Conservation (phyloP, 2,888 invertebrate genomes). For the Scaptomyza flava region DNA sequence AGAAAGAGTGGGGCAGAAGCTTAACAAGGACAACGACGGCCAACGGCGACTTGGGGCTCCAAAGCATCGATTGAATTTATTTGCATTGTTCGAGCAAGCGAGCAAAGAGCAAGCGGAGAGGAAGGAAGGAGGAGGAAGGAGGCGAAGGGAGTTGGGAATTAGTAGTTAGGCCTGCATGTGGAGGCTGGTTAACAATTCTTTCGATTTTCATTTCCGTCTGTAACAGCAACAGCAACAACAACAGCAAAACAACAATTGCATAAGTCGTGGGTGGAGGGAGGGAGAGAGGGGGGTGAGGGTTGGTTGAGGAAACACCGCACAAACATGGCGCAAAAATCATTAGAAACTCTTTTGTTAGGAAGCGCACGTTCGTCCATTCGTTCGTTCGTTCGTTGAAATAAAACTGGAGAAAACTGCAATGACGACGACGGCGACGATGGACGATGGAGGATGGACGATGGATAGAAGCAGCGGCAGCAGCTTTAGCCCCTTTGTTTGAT, state of each 20-base stretch:
- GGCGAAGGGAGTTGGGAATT: not conserved
- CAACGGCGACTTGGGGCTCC: slow-evolving; percentile 64
- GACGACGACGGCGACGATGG: slow-evolving; percentile 19
- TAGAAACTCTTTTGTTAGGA: slow-evolving; percentile 80
- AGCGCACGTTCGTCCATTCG: slow-evolving; percentile 57
- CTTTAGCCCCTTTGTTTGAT: slow-evolving; percentile 1
- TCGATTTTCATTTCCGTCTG: slow-evolving; percentile 79
- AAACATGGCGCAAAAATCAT: slow-evolving; percentile 81
- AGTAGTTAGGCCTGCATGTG: slow-evolving; percentile 19
- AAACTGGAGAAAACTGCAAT: slow-evolving; percentile 69
- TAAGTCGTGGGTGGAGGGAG: slow-evolving; percentile 21
- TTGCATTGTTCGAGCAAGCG: slow-evolving; percentile 57
- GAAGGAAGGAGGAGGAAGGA: not conserved
- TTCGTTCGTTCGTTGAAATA: slow-evolving; percentile 44
- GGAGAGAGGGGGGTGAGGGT: not conserved
- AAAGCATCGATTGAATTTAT: slow-evolving; percentile 81
- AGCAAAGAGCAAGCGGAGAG: not conserved
- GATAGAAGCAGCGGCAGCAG: not conserved
- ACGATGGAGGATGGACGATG: slow-evolving; percentile 6
- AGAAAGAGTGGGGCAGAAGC: slow-evolving; percentile 26
- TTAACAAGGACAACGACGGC: slow-evolving; percentile 57
- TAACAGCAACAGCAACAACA: slow-evolving; percentile 39
- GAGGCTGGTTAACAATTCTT: slow-evolving; percentile 73
- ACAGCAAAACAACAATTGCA: slow-evolving; percentile 47
- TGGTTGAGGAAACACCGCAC: slow-evolving; percentile 39